Evolutionary conservation across 2,797 vertebrate genomes (phyloP), one percentile per base, ranked within the genome.

Genomic region (Bradypodion ventrale): DNA sequence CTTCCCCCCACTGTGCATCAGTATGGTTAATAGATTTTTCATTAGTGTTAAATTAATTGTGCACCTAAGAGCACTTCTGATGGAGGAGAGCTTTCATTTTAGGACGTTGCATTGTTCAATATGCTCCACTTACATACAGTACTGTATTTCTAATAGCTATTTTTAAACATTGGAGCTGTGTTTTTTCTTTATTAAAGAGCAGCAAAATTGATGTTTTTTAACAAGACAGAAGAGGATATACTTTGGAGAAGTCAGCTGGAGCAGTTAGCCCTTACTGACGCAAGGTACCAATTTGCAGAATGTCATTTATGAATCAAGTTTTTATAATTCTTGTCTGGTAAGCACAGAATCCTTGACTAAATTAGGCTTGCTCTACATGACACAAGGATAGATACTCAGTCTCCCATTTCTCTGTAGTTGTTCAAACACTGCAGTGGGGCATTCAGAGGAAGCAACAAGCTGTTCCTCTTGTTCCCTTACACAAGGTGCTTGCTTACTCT

Each of bases 171-270:
- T 88, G 80, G 68, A 79, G 37, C 52, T 86, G 29, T 44, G 32
- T 25, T 88, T 5, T 74, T 82, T 87, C 75, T 62, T 93, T 93
- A 89, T 85, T 68, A 21, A 92, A 99, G 98, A 92, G 94, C 93
- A 92, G 95, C 90, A 70, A 98, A 96, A 88, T 93, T 99, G 91
- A 95, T 99, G 83, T 98, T 99, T 91, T 99, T 99, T 90, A 99
- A 98, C 94, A 98, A 97, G 84, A 95, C 94, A 46, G 97, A 98
- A 89, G 94, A 95, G 83, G 98, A 99, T 93, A 97, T 99, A 86
- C 95, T 99, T 87, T 99, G 98, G 98, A 95, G 90, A 93, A 87
- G 89, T 69, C 94, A 98, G 0, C 92, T 99, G 90, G 97, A 99
- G 29, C 93, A 97, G 27, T 95, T 99, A 86, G 94, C 96, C 84